Conservation (phyloP, 2,797 vertebrate species). For the Bradypodion ventrale region DNA sequence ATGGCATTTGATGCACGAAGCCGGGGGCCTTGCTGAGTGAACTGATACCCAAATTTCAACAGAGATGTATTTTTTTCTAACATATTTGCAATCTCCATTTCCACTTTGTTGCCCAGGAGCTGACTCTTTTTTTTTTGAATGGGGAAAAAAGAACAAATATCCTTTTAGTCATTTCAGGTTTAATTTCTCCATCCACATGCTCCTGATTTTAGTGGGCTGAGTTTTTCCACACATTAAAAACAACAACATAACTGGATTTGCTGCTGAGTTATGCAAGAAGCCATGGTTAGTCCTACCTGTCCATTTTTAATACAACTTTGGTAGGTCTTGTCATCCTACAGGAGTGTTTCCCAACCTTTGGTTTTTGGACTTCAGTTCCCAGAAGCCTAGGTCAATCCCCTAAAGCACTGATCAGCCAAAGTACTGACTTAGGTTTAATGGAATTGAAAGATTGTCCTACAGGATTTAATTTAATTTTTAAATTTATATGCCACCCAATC, state of each 20-base stretch:
- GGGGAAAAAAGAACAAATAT: background rate
- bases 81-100: conserved; percentile 99
- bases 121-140: conserved; percentile 83
- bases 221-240: background rate
- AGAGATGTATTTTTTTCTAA: conserved; percentile 93
- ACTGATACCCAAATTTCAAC: conserved; percentile 96
- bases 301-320: too few relatives aligned
- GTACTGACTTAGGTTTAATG: too few relatives aligned
- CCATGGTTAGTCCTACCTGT: background rate
- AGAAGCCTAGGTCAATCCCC: too few relatives aligned
- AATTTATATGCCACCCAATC: too few relatives aligned
- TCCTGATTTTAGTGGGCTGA: background rate
- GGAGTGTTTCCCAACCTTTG: background rate
- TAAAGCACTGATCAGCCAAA: too few relatives aligned
- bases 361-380: too few relatives aligned
- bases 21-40: conserved; percentile 96
- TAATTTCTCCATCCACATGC: background rate
- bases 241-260: background rate
- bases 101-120: conserved; percentile 95
- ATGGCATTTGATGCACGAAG: conserved; percentile 94
- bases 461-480: too few relatives aligned
- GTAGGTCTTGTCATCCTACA: background rate
- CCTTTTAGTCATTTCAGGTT: background rate
- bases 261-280: background rate
- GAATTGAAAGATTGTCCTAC: too few relatives aligned